Percentiles rank a stretch among this genome's conserved stretches.
These are phyloP conservation scores for Haliaeetus leucogaster DNA, from an alignment of 2,113 vertebrate species.

Conservation along the genomic window DNA sequence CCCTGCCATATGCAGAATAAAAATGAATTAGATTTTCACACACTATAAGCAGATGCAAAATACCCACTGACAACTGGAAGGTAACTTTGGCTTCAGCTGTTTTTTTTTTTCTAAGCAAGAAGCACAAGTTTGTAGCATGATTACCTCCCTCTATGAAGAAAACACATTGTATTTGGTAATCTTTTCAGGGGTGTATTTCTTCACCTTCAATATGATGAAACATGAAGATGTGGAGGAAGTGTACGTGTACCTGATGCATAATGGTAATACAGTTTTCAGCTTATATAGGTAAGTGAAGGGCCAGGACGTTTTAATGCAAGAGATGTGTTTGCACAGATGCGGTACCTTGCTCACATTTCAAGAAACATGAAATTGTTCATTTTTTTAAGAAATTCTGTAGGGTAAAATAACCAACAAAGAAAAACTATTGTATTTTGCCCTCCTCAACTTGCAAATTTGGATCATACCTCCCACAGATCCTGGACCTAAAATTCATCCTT, in stretches of 20 bases:
- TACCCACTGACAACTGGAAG: neutral
- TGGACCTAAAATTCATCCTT: neutral
- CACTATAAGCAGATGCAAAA: neutral
- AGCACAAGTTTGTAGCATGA: neutral
- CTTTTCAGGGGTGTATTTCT: constrained; percentile 81
- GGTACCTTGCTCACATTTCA: neutral
- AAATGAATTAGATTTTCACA: neutral
- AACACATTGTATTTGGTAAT: neutral
- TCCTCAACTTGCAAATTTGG: neutral
- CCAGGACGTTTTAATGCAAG: neutral
- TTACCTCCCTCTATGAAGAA: neutral
- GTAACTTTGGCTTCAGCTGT: neutral
- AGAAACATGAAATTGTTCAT: neutral
- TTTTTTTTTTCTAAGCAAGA: neutral
- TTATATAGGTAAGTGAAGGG: constrained; percentile 76
- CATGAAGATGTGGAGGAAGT: constrained; percentile 85
- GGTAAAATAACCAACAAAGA: neutral
- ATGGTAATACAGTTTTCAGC: constrained; percentile 83
- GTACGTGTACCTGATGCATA: constrained; percentile 84
- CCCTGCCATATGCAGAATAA: neutral
- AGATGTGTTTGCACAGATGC: neutral
- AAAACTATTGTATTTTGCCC: neutral
- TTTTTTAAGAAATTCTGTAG: neutral
- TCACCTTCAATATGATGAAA: constrained; percentile 86
- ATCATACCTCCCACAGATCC: neutral